These are phyloP conservation scores for Galagoides demidoff DNA, from an alignment of 2,797 vertebrate species.

Conservation along the genomic window DNA sequence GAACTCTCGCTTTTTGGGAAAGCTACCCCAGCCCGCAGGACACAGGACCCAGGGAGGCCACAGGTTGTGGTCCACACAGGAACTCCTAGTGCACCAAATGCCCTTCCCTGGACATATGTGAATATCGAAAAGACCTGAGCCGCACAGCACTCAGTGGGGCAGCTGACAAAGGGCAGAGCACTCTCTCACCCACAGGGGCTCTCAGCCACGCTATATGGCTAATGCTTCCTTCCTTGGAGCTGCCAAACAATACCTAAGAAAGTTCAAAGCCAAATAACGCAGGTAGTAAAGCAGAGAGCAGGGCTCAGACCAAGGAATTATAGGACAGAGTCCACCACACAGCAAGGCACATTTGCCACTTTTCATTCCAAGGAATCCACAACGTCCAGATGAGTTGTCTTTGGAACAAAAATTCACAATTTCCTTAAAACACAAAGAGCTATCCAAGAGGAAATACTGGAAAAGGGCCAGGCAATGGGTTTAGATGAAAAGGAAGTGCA, in stretches of 20 bases:
- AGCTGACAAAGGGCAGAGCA: neutral
- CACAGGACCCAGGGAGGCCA: neutral
- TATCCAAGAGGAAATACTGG: neutral
- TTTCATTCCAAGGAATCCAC: neutral
- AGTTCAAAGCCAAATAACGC: neutral
- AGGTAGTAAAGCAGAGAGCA: neutral
- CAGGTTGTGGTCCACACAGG: fast-evolving
- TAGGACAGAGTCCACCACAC: neutral
- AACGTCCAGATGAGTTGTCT: neutral
- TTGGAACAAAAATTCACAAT: neutral
- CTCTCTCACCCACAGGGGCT: fast-evolving
- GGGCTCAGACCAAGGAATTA: neutral
- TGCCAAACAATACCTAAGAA: neutral
- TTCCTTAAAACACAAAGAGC: neutral
- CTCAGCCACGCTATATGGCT: neutral
- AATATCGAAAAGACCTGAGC: neutral
- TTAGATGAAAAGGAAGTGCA: neutral
- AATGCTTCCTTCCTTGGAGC: fast-evolving
- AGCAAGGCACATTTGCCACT: fast-evolving
- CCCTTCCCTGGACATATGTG: neutral
- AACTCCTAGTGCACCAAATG: neutral
- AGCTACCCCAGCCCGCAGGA: neutral
- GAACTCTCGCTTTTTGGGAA: fast-evolving
- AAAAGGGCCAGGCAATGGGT: neutral
- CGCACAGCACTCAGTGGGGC: fast-evolving